phyloP scores from a whole-genome alignment of 2,113 vertebrate species.

The western clawed frog (Xenopus tropicalis) region DNA sequence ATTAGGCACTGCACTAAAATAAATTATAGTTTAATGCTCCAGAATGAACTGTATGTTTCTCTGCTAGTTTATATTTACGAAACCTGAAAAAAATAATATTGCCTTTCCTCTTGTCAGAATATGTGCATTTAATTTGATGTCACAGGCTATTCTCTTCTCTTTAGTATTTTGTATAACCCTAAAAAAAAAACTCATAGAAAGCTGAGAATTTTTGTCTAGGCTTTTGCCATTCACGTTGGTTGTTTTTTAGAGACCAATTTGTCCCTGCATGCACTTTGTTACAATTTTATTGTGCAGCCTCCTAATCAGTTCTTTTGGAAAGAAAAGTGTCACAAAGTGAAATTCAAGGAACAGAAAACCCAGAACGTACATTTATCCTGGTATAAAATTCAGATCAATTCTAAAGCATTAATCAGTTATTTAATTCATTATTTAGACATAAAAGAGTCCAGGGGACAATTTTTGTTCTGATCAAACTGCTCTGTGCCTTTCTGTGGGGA shows the following conservation, averaged over 20 bases:
- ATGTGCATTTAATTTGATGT: constrained; percentile 26
- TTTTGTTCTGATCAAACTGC: constrained; percentile 44
- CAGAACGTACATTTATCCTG: constrained; percentile 44
- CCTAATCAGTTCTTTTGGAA: constrained; percentile 43
- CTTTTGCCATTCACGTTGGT: constrained; percentile 37
- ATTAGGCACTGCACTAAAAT: constrained; percentile 17
- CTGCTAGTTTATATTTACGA: constrained; percentile 11
- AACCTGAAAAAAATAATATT: constrained; percentile 9
- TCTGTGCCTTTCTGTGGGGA: constrained; percentile 44
- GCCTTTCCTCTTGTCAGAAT: not conserved
- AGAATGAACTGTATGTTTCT: constrained; percentile 25
- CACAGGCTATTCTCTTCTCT: constrained; percentile 8
- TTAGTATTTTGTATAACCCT: constrained; percentile 14
- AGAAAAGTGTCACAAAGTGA: constrained; percentile 44
- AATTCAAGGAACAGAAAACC: constrained; percentile 36
- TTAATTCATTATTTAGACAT: constrained; percentile 45
- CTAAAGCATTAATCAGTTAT: constrained; percentile 47
- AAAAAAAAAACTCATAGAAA: constrained; percentile 24
- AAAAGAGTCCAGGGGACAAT: constrained; percentile 42
- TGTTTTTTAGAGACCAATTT: constrained; percentile 44
- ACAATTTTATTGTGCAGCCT: constrained; percentile 42
- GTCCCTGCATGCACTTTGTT: constrained; percentile 45
- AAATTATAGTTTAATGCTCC: constrained; percentile 22
- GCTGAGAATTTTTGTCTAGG: constrained; percentile 53
- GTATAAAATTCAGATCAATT: constrained; percentile 47